These are phyloP conservation scores for Microplitis manilae DNA, from an alignment of 2,888 invertebrate genomes.

Conservation along the genomic window DNA sequence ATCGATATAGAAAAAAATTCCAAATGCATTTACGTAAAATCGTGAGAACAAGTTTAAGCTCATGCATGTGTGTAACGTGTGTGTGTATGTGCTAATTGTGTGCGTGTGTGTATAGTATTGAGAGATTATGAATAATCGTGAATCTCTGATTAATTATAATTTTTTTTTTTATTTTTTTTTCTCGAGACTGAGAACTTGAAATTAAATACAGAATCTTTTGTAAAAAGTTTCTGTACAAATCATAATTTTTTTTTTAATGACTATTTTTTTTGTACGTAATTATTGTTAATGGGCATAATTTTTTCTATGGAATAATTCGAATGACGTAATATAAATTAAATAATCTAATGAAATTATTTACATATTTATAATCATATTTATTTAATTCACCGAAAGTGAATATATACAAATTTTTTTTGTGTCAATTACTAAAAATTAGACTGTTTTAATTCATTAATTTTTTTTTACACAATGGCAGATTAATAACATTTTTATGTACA, in stretches of 20 bases:
- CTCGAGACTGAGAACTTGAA: constrained; percentile 42
- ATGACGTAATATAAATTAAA: constrained; percentile 4
- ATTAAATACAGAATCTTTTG: neutral
- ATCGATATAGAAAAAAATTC: constrained; percentile 52
- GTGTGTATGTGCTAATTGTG: constrained; percentile 39
- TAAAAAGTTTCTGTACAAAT: constrained; percentile 24
- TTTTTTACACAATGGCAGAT: too few relatives aligned
- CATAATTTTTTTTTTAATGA: neutral
- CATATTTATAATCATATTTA: too few relatives aligned
- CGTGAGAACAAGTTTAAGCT: constrained; percentile 46
- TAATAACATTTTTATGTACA: too few relatives aligned
- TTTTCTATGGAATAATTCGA: neutral
- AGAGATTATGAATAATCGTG: constrained; percentile 51
- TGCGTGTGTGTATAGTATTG: constrained; percentile 52
- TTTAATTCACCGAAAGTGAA: too few relatives aligned
- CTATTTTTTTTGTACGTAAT: neutral
- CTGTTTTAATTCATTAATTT: too few relatives aligned
- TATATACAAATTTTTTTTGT: too few relatives aligned
- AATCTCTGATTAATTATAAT: constrained; percentile 45
- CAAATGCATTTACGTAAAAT: constrained; percentile 60
- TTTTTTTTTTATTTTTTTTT: constrained; percentile 47
- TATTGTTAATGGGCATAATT: neutral
- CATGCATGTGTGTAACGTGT: constrained; percentile 50
- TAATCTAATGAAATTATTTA: neutral
- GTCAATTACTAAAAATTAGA: too few relatives aligned